Base-by-base conservation (phyloP, 2,113 vertebrate genomes). In the Tiliqua scincoides region DNA sequence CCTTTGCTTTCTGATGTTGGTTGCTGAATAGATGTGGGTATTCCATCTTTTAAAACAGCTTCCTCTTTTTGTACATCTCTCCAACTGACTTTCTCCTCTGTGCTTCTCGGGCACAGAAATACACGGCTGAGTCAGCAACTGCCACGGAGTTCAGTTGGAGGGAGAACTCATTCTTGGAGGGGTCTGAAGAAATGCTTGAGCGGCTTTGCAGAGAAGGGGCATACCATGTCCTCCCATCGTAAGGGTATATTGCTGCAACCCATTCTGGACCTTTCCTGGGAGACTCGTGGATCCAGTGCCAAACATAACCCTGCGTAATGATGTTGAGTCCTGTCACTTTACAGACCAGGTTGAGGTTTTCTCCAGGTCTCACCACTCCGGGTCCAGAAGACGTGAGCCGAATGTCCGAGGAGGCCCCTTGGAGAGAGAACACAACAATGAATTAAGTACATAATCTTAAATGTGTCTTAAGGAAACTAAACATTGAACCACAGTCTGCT, bases 221-320 rank as follows among this genome's bases (percentile, higher is more conserved):
- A 83, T 63, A 54, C 23, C 72, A 32, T 43, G 40, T 35, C 59
- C 18, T 4, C 0, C 43, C 2, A 35, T 6, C n/a, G 7, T 71
- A 35, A 3, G 32, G 32, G 68, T 71, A 35, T 37, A 71, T 37
- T n/a, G 10, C 2, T 21, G 1, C 3, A 62, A 48, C 18, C 85
- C 86, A 92, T 73, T 94, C 74, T 35, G 92, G 14, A 1, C 52
- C 48, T 68, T 89, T 90, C 48, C 85, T 87, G 1, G 86, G 21
- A 30, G 32, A 11, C 23, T 94, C 84, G 1, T 30, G 73, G 68
- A 89, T 76, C 87, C 94, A 93, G 48, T 12, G 1, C 25, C 93
- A 87, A 10, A 48, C 2, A 1, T 18, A 17, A 35, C 17, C 2
- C 17, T 32, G 32, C 11, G 1, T 1, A 3, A 80, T 91, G 30